Percentiles rank a stretch among this genome's conserved stretches.
phyloP scores from a whole-genome alignment of 2,797 vertebrate species.

The Pachyuromys duprasi region DNA sequence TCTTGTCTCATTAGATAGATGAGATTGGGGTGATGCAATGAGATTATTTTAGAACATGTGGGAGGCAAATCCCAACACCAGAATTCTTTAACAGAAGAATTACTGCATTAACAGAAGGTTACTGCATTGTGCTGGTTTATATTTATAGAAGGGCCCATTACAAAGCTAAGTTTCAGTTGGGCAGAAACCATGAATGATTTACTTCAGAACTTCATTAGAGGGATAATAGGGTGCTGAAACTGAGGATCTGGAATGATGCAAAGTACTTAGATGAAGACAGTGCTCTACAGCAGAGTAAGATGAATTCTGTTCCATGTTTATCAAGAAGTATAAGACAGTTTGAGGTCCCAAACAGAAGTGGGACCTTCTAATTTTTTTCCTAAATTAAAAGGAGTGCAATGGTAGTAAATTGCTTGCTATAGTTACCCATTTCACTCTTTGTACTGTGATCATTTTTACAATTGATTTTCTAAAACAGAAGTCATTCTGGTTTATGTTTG shows the following conservation, averaged over 20 bases:
- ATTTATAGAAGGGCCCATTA: neutral
- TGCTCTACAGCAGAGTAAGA: neutral
- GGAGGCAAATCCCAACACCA: neutral
- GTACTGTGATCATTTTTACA: neutral
- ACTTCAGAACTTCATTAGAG: neutral
- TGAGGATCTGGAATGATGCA: neutral
- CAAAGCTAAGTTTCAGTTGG: slow-evolving; percentile 35
- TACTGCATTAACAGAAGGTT: too few relatives aligned
- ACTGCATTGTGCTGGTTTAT: neutral
- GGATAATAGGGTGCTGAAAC: neutral
- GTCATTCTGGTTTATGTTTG: neutral
- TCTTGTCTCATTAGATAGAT: neutral
- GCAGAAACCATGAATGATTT: neutral
- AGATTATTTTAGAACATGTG: neutral
- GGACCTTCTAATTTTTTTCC: too few relatives aligned
- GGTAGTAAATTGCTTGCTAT: neutral
- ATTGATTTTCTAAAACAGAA: slow-evolving; percentile 23
- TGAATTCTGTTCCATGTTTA: neutral
- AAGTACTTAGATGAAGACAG: too few relatives aligned
- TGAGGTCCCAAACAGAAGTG: neutral
- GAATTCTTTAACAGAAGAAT: neutral
- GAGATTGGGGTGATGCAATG: neutral
- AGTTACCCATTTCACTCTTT: neutral
- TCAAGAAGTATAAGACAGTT: neutral
- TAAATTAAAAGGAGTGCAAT: neutral